Evolutionary conservation across 2,888 invertebrate genomes (phyloP), one percentile per base, ranked within the genome.

Genomic region (Troides aeacus): DNA sequence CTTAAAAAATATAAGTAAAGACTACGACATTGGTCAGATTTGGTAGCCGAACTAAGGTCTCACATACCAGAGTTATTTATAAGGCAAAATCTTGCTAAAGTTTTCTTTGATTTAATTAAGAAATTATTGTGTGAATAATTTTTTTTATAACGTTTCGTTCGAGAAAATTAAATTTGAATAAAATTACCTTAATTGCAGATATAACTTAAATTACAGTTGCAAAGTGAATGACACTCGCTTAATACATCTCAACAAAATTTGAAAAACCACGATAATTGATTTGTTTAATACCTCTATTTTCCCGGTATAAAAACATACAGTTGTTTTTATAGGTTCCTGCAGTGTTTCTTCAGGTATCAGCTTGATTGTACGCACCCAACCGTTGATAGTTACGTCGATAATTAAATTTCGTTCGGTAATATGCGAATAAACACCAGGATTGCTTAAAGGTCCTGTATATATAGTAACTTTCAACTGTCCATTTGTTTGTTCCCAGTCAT

Each of bases 401-500:
- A 63, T n/a, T 12, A 70, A 58, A 62, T 17, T 63, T 21, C 66
- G 63, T 46, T 70, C 70, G 12, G 63, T 7, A 18, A 70, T 39
- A 60, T 59, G 70, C 18, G 65, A 66, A 60, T 66, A 70, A 6
- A 53, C 62, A n/a, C 70, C 62, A 18, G 70, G 70, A 62, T 70
- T 70, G 53, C 70, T 70, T 7, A 63, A 58, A 24, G 70, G 70
- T 17, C 70, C 70, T 23, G 70, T 70, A 15, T 62, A 66, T 17
- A 70, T 23, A 23, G 39, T 10, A 46, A 70, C 53, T 24, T 59
- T 70, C 17, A 70, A 53, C 10, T 70, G 46, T 24, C 59, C 57
- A 6, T n/a, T 17, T 58, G 62, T 63, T 53, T 70, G 70, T 15
- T 70, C 70, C 70, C 70, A 70, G 62, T 70, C 70, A 24, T 66